phyloP scores from a whole-genome alignment of 2,888 invertebrate genomes.

The Aquatica leii region DNA sequence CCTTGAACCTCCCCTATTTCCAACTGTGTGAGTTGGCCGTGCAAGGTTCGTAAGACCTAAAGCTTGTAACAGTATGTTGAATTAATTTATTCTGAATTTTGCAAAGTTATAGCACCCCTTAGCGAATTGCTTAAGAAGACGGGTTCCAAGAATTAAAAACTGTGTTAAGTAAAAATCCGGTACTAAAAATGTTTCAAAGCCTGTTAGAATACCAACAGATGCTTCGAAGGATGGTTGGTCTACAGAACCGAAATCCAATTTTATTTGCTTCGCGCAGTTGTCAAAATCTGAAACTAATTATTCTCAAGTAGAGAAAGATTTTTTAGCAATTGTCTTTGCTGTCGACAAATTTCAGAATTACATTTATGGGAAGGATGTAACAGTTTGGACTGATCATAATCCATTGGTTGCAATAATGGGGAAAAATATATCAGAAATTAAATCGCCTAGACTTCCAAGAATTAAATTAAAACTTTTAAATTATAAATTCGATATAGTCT shows the following conservation, averaged over 20 bases:
- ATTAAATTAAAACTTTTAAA: background rate
- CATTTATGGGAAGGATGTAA: constrained; percentile 2
- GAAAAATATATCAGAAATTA: constrained; percentile 3
- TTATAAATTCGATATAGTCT: background rate
- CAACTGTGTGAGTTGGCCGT: too few relatives aligned
- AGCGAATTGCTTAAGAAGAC: background rate
- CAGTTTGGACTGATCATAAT: constrained; percentile 3
- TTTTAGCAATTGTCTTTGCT: constrained; percentile 4
- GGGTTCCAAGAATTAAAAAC: background rate
- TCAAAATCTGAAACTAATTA: too few relatives aligned
- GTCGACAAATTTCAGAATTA: constrained; percentile 1
- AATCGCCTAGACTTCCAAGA: background rate
- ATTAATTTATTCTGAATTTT: background rate
- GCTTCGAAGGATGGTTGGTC: too few relatives aligned
- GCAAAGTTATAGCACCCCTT: background rate
- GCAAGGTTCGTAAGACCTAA: too few relatives aligned
- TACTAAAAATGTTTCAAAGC: background rate
- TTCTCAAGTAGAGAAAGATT: too few relatives aligned
- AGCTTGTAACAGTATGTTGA: too few relatives aligned
- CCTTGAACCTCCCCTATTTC: too few relatives aligned
- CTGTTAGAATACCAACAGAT: background rate
- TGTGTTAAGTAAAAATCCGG: background rate
- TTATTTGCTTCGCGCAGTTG: background rate
- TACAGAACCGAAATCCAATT: background rate
- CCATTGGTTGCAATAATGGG: constrained; percentile 5